These are phyloP conservation scores for Triops cancriformis DNA, from an alignment of 1,140 invertebrate species.

Conservation along the genomic window DNA sequence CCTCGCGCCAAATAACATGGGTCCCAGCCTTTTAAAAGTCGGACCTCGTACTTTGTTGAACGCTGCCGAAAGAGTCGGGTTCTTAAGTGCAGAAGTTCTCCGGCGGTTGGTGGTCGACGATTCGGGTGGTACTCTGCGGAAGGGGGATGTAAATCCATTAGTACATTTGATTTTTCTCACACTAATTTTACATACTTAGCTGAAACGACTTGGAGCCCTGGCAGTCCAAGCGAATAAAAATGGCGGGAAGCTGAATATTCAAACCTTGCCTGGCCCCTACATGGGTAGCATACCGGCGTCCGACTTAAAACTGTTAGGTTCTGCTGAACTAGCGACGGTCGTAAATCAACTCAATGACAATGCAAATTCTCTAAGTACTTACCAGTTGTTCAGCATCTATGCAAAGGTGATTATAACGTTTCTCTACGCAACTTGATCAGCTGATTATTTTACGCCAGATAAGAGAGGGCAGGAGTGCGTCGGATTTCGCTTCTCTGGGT, in stretches of 20 bases:
- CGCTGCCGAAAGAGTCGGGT: not conserved
- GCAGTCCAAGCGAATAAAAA: not conserved
- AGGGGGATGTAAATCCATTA: slow-evolving; percentile 15
- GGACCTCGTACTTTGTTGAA: slow-evolving; percentile 17
- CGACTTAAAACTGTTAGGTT: not conserved
- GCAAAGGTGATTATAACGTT: not conserved
- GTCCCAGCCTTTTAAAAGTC: slow-evolving; percentile 17
- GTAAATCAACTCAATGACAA: not conserved
- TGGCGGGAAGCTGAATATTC: slow-evolving; percentile 14
- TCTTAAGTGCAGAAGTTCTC: not conserved
- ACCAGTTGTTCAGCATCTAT: not conserved
- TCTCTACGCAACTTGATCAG: not conserved
- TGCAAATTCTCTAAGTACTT: not conserved
- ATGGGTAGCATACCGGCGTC: not conserved
- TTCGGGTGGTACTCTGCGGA: not conserved
- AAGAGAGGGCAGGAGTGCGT: not conserved
- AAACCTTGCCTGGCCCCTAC: not conserved
- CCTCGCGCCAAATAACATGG: not conserved
- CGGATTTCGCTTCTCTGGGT: not conserved
- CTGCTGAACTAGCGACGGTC: not conserved
- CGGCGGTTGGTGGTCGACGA: slow-evolving; percentile 7
- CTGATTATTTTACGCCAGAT: not conserved
- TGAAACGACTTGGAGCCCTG: not conserved
- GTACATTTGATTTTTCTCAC: not conserved
- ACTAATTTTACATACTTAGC: not conserved